Evolutionary conservation across 92 coral and sea anemone genomes (phyloP).

Genomic region (Palythoa caribaeorum): DNA sequence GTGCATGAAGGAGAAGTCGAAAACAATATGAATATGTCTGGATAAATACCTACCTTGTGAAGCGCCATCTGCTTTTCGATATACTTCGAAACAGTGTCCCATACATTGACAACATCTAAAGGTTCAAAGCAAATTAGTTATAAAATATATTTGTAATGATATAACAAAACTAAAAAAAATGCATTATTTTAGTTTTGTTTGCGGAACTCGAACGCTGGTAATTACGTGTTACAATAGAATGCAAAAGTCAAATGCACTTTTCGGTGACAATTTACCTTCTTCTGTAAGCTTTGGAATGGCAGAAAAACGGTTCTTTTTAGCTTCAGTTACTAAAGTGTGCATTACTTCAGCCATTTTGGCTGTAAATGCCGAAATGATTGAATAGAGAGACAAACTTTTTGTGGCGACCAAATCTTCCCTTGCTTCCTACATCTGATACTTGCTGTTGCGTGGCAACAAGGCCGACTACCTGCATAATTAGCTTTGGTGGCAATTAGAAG

Average conservation of each 20-base stretch:
- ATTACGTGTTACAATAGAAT: not conserved
- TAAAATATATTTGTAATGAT: not conserved
- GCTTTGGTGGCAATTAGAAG: slow-evolving; percentile 15
- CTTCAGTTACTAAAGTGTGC: slow-evolving; percentile 88
- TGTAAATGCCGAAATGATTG: slow-evolving; percentile 15
- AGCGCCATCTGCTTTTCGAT: slow-evolving; percentile 90
- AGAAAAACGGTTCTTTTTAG: slow-evolving; percentile 91
- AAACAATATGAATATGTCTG: not conserved
- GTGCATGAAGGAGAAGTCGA: slow-evolving; percentile 47
- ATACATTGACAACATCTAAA: slow-evolving; percentile 93
- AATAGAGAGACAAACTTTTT: not conserved
- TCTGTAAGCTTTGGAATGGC: slow-evolving; percentile 94
- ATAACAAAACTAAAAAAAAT: not conserved
- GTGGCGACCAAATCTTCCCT: slow-evolving; percentile 7
- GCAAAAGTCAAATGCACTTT: slow-evolving; percentile 23
- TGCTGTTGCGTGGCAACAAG: slow-evolving; percentile 49
- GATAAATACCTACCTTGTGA: slow-evolving; percentile 78
- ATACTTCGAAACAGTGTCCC: slow-evolving; percentile 92
- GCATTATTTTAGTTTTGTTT: slow-evolving; percentile 16
- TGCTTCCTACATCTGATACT: slow-evolving; percentile 35
- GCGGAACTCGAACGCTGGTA: not conserved
- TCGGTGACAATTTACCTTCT: slow-evolving; percentile 76
- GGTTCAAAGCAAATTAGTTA: not conserved
- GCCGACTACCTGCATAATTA: slow-evolving; percentile 34
- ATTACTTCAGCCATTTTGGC: slow-evolving; percentile 95